These are phyloP conservation scores for Herminia tarsipennalis DNA, from an alignment of 2,888 invertebrate species.

Conservation along the genomic window DNA sequence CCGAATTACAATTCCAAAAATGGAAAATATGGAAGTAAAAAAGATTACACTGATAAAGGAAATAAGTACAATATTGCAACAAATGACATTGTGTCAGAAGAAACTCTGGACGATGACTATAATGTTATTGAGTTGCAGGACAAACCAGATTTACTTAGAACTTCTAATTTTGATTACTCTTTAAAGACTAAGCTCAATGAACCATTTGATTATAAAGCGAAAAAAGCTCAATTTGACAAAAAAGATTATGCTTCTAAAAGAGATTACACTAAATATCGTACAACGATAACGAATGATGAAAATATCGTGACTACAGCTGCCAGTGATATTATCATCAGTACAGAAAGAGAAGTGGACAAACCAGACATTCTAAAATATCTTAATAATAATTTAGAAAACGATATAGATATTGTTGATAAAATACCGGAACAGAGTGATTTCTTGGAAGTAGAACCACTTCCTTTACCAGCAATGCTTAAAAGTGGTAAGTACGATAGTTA, in stretches of 20 bases:
- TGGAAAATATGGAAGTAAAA: conserved; percentile 22
- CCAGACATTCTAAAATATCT: not conserved
- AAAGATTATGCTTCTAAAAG: conserved; percentile 28
- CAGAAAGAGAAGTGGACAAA: not conserved
- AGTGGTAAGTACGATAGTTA: conserved; percentile 28
- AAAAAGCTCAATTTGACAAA: conserved; percentile 40
- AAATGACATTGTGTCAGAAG: conserved; percentile 1
- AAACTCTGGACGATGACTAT: not conserved
- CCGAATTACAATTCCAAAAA: conserved; percentile 42
- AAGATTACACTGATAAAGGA: not conserved
- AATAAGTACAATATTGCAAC: conserved; percentile 9
- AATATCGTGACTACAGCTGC: not conserved
- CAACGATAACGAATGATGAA: not conserved
- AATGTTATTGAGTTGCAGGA: not conserved
- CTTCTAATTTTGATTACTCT: conserved; percentile 15
- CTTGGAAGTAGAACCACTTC: conserved; percentile 9
- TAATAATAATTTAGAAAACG: conserved; percentile 1
- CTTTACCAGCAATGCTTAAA: not conserved
- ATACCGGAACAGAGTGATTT: not conserved
- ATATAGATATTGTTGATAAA: conserved; percentile 11
- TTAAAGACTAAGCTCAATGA: conserved; percentile 23
- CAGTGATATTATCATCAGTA: not conserved
- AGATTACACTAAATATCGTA: conserved; percentile 21
- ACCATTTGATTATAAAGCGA: conserved; percentile 41
- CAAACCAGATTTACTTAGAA: conserved; percentile 10